Evolutionary conservation across 2,888 invertebrate genomes (phyloP).

Genomic region (Hirtodrosophila cameraria): DNA sequence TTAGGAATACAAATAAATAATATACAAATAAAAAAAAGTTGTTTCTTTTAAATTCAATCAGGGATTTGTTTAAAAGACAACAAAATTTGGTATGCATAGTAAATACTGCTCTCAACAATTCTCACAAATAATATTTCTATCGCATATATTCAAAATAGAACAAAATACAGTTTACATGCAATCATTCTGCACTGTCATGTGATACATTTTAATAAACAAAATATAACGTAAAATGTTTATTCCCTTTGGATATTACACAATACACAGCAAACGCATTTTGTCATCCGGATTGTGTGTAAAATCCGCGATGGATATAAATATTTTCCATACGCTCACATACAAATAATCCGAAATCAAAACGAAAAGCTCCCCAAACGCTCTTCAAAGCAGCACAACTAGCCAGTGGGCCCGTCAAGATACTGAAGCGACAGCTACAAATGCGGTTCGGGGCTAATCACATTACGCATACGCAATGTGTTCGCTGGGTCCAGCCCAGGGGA

Average conservation of each 20-base stretch:
- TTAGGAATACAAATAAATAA: too few relatives aligned
- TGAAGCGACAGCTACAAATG: conserved; percentile 2
- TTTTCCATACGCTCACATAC: conserved; percentile 21
- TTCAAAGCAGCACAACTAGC: conserved; percentile 23
- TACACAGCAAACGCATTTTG: background rate
- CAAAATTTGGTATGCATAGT: too few relatives aligned
- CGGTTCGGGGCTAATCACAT: conserved; percentile 53
- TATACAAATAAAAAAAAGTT: too few relatives aligned
- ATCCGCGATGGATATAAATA: conserved; percentile 29
- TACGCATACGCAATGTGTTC: conserved; percentile 59
- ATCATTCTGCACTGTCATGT: background rate
- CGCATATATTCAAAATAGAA: conserved; percentile 11
- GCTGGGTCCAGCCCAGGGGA: conserved; percentile 9
- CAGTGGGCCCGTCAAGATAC: conserved; percentile 23
- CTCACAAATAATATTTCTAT: too few relatives aligned
- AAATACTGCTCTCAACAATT: too few relatives aligned
- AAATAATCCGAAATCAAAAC: conserved; percentile 48
- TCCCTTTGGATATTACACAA: conserved; percentile 1
- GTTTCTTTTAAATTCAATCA: too few relatives aligned
- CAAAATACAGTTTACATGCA: conserved; percentile 2
- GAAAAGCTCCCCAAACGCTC: conserved; percentile 48
- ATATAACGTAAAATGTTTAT: conserved; percentile 4
- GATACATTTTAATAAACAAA: conserved; percentile 16
- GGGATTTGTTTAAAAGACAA: too few relatives aligned
- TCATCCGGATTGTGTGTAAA: conserved; percentile 23